Evolutionary conservation across 2,797 vertebrate genomes (phyloP), one percentile per base, ranked within the genome.

Genomic region (Natrix natrix): DNA sequence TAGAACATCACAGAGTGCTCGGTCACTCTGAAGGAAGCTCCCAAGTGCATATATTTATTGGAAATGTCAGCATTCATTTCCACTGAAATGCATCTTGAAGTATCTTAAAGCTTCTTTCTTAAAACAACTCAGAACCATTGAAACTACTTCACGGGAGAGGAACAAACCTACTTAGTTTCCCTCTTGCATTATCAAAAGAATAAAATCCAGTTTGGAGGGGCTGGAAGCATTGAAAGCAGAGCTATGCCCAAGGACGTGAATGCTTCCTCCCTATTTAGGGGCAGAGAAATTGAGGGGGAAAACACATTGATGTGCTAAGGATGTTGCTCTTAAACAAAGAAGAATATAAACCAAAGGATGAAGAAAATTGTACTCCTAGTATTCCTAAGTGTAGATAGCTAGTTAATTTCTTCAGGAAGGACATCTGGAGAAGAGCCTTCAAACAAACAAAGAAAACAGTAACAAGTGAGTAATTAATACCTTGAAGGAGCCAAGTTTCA

Each of bases 1-100:
- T 26, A 59, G 83, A 4, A 90, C 37, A 91, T 94, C 17, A 93
- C 59, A 93, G 12, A 92, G 52, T 52, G 20, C 13, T 93, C 26
- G 78, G 56, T 87, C 89, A 43, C 24, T 69, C 86, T 43, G 43
- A 0, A 0, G 4, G 1, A 32, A 0, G 43, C 13, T 90, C 22
- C 66, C 5, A 74, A 83, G 88, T 94, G 93, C 92, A 48, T 86
- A 89, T 3, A 52, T 28, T 37, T 37, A 59, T 37, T 11, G 90
- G 20, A 16, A 0, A 37, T 93, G 88, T 86, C 12, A 78, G 88
- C 91, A 0, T 28, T 54, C 24, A 0, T 95, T 90, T 57, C 87
- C n/a, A 87, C 52, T 63, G 8, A 61, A 61, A 54, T 60, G 55
- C 56, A 86, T 11, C 26, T 8, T 87, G 43, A 54, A 28, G 28